These are phyloP conservation scores for Ophioninae sp. DNA, from an alignment of 2,888 invertebrate species.

Conservation along the genomic window DNA sequence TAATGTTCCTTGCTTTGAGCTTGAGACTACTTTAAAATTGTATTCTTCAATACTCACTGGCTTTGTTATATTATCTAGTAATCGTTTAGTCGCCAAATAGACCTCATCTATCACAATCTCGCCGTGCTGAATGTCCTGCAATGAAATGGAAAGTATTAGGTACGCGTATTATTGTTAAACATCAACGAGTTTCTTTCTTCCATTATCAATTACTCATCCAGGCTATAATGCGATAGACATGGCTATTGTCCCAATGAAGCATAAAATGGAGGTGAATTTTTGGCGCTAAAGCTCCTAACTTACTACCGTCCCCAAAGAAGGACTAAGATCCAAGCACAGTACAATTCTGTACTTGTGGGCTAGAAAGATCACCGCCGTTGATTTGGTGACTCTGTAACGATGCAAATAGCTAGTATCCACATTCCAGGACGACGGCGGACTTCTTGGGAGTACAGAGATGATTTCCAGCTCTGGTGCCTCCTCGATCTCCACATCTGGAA, in stretches of 20 bases:
- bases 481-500: constrained; percentile 74
- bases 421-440: constrained; percentile 81
- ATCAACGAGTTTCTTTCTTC: not conserved
- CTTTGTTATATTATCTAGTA: constrained; percentile 83
- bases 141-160: constrained; percentile 35
- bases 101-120: constrained; percentile 85
- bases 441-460: constrained; percentile 85
- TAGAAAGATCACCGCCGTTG: constrained; percentile 86
- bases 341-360: constrained; percentile 88
- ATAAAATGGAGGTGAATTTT: not conserved
- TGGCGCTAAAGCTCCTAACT: constrained; percentile 70
- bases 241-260: not conserved
- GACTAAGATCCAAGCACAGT: constrained; percentile 90
- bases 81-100: constrained; percentile 82
- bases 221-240: not conserved
- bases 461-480: constrained; percentile 84
- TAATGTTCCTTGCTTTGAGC: not conserved
- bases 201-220: not conserved
- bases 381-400: constrained; percentile 83
- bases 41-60: constrained; percentile 80
- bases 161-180: not conserved
- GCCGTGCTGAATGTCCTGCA: constrained; percentile 83
- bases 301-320: constrained; percentile 88
- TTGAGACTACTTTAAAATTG: too few species aligned
- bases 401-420: constrained; percentile 80